Base-by-base conservation (phyloP, 2,797 vertebrate species). In the Sebastiscus albofasciatus region DNA sequence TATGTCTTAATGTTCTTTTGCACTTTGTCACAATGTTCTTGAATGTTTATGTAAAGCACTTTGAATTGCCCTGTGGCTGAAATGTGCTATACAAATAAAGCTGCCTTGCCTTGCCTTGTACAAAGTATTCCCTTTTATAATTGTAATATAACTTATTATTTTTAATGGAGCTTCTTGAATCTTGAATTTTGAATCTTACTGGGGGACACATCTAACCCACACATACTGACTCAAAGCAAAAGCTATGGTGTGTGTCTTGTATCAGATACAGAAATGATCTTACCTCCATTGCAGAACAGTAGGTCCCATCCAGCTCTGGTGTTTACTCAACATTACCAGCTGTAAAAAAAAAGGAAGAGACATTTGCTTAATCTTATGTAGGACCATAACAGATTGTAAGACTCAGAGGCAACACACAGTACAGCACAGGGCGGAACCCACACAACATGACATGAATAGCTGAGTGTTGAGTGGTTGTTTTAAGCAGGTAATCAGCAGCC, bases 231-330 rank as follows among this genome's bases (percentile, higher is more conserved):
- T n/a, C 8, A 69, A 18, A 69, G 4, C 42, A 65, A 46, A 46
- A 65, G 4, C 24, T 46, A 27, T 16, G 22, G 0, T 18, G 46
- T 18, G 36, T 18, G 14, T 1, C 9, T 52, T 9, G 8, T 9
- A 24, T 20, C 24, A 29, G 29, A 1, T 20, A 14, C 22, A 65
- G 12, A 49, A 20, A 26, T 1, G 1, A 16, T 12, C 84, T 90
- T 77, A 94, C 94, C 92, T 87, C 89, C 91, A 90, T 87, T 75
- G 67, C 74, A 87, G 83, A n/a, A 27, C n/a, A 77, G 52, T 7
- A 2, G 24, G 52, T 89, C 86, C 61, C 46, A 10, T 81, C 77
- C 67, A 64, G 58, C 22, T 79, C 49, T 72, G 77, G 13, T 75
- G 71, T 86, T 80, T 60, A 34, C 46, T 80, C 86, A 75, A 86